Base-by-base conservation (phyloP, 2,797 vertebrate genomes). In the Sphenodon punctatus region DNA sequence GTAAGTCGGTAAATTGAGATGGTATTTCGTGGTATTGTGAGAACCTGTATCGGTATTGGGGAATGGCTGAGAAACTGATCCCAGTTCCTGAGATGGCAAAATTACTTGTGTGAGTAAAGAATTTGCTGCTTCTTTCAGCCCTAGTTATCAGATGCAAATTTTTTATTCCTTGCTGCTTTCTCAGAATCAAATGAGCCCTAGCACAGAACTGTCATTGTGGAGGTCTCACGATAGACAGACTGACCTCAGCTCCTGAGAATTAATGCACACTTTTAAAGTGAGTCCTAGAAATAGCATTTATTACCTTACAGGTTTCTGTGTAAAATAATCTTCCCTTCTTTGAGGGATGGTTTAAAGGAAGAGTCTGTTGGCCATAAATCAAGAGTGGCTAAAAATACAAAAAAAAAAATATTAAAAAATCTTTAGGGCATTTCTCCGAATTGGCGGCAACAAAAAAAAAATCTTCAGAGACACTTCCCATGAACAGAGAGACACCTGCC, bases 381-480 rank as follows among this genome's bases (percentile, higher is more conserved):
- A 89, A 53, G n/a, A 65, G 87, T 58, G 85, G 78, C 85, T 92
- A 92, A 92, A 93, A 93, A 92, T 92, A 91, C 58, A 89, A 67
- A 58, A 58, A 69, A n/a, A n/a, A n/a, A n/a, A n/a, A n/a, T n/a
- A n/a, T n/a, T n/a, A n/a, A n/a, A n/a, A n/a, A n/a, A n/a, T 82
- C 80, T 92, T 86, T 66, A 86, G 86, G 88, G 80, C 80, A 87
- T 67, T 78, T 70, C 51, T 90, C 60, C 79, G 74, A 81, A 88
- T 85, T 36, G 41, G 69, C 74, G 89, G 81, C 74, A 89, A 16
- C 41, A 42, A 42, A 75, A 82, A 93, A 88, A 82, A 93, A 88
- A 76, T 81, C 91, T 88, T 61, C 36, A 61, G 36, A 27, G 23
- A 15, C 61, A 20, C 23, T 53, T 36, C 16, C 34, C 34, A 49